Evolutionary conservation across 2,797 vertebrate species (phyloP).

Genomic region (Bucorvus abyssinicus): DNA sequence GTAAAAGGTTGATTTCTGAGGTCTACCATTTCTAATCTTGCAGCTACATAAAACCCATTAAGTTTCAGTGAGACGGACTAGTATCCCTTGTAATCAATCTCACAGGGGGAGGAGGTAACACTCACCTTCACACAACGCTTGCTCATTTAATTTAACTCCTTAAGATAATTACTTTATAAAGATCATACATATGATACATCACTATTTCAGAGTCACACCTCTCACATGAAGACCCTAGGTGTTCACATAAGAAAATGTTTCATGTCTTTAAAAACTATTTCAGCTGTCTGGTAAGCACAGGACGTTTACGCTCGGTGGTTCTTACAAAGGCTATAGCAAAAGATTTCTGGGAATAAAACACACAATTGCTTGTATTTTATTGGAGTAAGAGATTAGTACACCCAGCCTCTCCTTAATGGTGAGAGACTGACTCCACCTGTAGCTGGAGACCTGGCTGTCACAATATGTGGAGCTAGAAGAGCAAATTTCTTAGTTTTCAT

Average conservation of each 20-base stretch:
- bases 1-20: not conserved
- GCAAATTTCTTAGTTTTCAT: not conserved
- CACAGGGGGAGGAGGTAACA: not conserved
- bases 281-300: not conserved
- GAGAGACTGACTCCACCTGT: not conserved
- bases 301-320: not conserved
- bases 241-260: not conserved
- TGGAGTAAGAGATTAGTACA: not conserved
- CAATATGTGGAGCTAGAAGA: not conserved
- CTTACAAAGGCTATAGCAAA: not conserved
- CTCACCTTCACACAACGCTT: not conserved
- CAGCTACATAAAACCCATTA: not conserved
- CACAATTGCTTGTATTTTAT: not conserved
- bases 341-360: not conserved
- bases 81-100: not conserved
- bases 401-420: not conserved
- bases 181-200: not conserved
- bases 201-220: not conserved
- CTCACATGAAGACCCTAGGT: not conserved
- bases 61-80: not conserved
- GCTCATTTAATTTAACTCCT: not conserved
- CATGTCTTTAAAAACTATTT: not conserved
- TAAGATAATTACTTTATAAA: not conserved
- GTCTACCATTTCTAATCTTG: not conserved
- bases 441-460: not conserved